Evolutionary conservation across 92 coral and sea anemone genomes (phyloP), one percentile per base, ranked within the genome.

Genomic region (Epizoanthus fatuus): DNA sequence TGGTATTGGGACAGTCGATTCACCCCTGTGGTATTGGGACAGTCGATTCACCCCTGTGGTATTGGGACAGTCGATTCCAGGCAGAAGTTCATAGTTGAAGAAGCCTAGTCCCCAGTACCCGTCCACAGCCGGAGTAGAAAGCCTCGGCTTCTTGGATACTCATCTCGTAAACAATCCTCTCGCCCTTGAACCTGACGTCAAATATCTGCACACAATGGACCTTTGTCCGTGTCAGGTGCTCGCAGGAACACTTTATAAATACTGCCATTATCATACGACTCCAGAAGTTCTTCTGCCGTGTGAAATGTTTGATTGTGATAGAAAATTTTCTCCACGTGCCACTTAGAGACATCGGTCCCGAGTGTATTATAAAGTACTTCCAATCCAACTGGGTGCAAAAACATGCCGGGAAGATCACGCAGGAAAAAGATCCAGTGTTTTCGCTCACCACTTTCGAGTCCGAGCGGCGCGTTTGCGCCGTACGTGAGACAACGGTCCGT

Each of bases 91-190:
- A 89, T 83, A 91, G 54, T 76, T 93, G 81, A 74, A 80, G 69
- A 63, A 81, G 3, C 95, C 98, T 58, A 93, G 67, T 6, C 93
- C 84, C 98, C 98, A 95, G 87, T 84, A 86, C 7, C 83, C 80
- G 15, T 95, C 98, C 59, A 95, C 83, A 90, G 4, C 98, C 96
- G 2, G 96, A 82, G 78, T 95, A 95, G 53, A 92, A 90, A 40
- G 98, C 91, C n/a, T 76, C 90, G 12, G 98, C 95, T 55, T 95
- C 98, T 71, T 95, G 98, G 38, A 93, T 59, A 38, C 98, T 93
- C 77, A 95, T 16, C 67, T 95, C 98, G 70, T 93, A 95, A 29
- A 93, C 88, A 58, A 95, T 88, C 63, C 98, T 86, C 53, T 88
- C 91, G 16, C 87, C 92, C 37, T 93, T 75, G 71, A 88, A 95